These are phyloP conservation scores for Helicoverpa assulta DNA, from an alignment of 2,888 invertebrate genomes.

Conservation along the genomic window DNA sequence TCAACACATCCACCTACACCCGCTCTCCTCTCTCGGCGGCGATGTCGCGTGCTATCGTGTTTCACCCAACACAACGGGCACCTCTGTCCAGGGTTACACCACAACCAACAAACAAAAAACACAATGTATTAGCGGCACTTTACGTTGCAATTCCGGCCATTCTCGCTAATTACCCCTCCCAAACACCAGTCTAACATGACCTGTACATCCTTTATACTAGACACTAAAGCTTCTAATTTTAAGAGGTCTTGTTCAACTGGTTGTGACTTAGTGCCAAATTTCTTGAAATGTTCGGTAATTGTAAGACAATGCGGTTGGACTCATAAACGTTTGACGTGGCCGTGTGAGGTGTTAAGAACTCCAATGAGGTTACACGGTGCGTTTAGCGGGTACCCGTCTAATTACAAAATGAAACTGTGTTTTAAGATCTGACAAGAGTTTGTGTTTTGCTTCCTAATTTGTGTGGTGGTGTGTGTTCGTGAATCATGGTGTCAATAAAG, in stretches of 20 bases:
- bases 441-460: constrained; percentile 44
- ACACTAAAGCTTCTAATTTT: constrained; percentile 29
- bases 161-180: constrained; percentile 80
- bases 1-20: constrained; percentile 47
- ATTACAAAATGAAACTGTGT: constrained; percentile 62
- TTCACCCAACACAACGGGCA: constrained; percentile 78
- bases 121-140: constrained; percentile 85
- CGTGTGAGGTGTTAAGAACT: constrained; percentile 73
- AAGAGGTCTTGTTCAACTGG: constrained; percentile 67
- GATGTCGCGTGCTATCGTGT: constrained; percentile 87
- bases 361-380: constrained; percentile 77
- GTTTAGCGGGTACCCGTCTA: constrained; percentile 63
- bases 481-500: constrained; percentile 37
- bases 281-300: constrained; percentile 85
- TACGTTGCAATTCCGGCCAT: constrained; percentile 82
- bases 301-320: constrained; percentile 84
- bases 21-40: constrained; percentile 72
- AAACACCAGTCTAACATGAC: constrained; percentile 48
- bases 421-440: constrained; percentile 40
- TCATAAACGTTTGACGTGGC: constrained; percentile 82
- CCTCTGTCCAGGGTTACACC: constrained; percentile 73
- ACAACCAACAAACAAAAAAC: constrained; percentile 79
- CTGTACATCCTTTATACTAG: constrained; percentile 50
- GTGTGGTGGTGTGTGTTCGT: constrained; percentile 15
- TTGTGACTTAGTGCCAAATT: constrained; percentile 81